Conservation (phyloP, 1,140 invertebrate genomes). For the Daktulosphaira vitifoliae region DNA sequence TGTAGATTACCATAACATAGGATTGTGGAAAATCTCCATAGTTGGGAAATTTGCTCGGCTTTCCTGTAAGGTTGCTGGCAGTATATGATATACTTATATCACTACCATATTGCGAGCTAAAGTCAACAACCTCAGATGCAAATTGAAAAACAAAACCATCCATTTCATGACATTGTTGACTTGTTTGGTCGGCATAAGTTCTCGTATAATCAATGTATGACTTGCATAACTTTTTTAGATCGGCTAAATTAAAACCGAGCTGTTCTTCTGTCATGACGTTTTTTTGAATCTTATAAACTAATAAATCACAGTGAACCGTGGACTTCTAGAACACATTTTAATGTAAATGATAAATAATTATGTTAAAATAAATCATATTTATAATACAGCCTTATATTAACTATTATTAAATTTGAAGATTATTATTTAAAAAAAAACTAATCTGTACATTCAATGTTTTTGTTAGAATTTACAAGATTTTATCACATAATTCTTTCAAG, state of each 20-base stretch:
- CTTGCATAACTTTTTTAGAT: not conserved
- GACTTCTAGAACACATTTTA: too few relatives aligned
- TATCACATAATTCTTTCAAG: too few relatives aligned
- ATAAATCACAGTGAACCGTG: too few relatives aligned
- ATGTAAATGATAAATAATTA: too few relatives aligned
- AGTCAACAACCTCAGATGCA: constrained; percentile 62
- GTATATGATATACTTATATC: constrained; percentile 79
- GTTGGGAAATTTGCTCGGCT: constrained; percentile 70
- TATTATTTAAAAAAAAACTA: too few relatives aligned
- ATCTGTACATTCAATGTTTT: too few relatives aligned
- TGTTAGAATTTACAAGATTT: too few relatives aligned
- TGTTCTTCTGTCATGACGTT: constrained; percentile 12
- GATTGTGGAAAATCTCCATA: constrained; percentile 85
- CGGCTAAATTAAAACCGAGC: not conserved
- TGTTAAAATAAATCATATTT: too few relatives aligned
- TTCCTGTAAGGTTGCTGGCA: constrained; percentile 72
- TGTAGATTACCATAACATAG: constrained; percentile 69
- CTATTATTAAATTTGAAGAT: too few relatives aligned
- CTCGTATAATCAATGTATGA: constrained; percentile 15
- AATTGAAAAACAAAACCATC: constrained; percentile 46
- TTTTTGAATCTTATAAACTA: too few relatives aligned
- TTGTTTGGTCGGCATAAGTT: not conserved
- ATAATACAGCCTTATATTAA: too few relatives aligned
- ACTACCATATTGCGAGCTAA: constrained; percentile 83
- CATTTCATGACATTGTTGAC: not conserved